Base-by-base conservation (phyloP, 2,113 vertebrate genomes). In the Sturnira hondurensis region DNA sequence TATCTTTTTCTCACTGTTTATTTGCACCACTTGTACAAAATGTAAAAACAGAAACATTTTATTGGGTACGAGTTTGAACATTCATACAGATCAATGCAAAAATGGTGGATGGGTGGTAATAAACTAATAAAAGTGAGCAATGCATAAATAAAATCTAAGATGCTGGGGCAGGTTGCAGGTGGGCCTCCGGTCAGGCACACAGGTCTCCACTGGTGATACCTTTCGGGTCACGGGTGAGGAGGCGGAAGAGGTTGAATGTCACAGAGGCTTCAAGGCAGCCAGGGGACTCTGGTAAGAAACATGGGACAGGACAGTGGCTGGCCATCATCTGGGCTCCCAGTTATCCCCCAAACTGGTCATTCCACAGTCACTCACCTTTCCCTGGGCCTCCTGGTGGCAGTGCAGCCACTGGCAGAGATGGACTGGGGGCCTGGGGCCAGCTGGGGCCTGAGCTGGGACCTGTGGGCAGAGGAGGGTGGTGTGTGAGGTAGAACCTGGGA, bases 11-110 rank as follows among this genome's bases (percentile, higher is more conserved):
- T 88, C 56, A 77, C 2, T 43, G 5, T 95, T 88, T 89, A 96
- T 89, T 95, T 85, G 36, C 5, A 56, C 2, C 65, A 56, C 10
- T 20, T 20, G 67, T 93, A 45, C 14, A 78, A 90, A 96, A 86
- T 41, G 90, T 88, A 94, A 5, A 95, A 96, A 58, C 95, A 85
- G 73, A 95, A 76, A 87, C 16, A 91, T 88, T 52, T 88, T 24
- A 10, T 14, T 3, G 12, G 38, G 22, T 33, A 4, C 13, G 15
- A 28, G 9, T 47, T 36, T 24, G 74, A 71, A 47, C 58, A 65
- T 43, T 12, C 20, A 43, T 38, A n/a, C 19, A 77, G 16, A 77
- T 13, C 76, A 85, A 93, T 93, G 58, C 8, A 74, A 58, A 65
- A 91, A 95, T 80, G 92, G 14, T 0, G 7, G n/a, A 4, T 16